phyloP scores from a whole-genome alignment of 2,888 invertebrate genomes.

The Pristionchus mayeri region DNA sequence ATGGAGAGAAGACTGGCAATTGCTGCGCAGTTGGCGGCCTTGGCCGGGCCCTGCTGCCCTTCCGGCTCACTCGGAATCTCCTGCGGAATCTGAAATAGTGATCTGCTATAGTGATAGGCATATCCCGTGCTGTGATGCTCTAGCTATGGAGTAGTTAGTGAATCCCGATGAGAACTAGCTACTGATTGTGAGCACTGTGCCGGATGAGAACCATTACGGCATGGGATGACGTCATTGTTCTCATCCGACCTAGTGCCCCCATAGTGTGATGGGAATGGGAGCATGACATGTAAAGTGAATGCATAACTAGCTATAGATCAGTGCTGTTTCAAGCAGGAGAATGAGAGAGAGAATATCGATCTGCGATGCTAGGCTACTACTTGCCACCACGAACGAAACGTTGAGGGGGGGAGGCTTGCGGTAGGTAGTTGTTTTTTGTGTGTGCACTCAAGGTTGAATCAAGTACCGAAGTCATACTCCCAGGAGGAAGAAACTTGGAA shows the following conservation, averaged over 20 bases:
- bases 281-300: background rate
- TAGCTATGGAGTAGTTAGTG: background rate
- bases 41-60: slow-evolving; percentile 2
- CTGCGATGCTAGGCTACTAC: slow-evolving; percentile 5
- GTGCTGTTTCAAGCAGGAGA: background rate
- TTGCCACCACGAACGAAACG: slow-evolving; percentile 23
- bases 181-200: no score
- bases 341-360: background rate
- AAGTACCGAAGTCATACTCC: no score
- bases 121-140: background rate
- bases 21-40: background rate
- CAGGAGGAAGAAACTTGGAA: no score
- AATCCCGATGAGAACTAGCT: background rate
- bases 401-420: background rate
- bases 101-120: background rate
- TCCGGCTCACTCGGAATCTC: slow-evolving; percentile 34
- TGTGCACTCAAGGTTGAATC: no score
- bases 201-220: no score
- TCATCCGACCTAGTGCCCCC: no score
- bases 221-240: no score
- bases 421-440: no score
- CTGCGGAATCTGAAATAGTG: slow-evolving; percentile 4
- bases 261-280: no score
- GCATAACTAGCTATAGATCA: background rate
- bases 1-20: background rate